These are phyloP conservation scores for Bombus balteatus DNA, from an alignment of 1,140 invertebrate species.

Conservation along the genomic window DNA sequence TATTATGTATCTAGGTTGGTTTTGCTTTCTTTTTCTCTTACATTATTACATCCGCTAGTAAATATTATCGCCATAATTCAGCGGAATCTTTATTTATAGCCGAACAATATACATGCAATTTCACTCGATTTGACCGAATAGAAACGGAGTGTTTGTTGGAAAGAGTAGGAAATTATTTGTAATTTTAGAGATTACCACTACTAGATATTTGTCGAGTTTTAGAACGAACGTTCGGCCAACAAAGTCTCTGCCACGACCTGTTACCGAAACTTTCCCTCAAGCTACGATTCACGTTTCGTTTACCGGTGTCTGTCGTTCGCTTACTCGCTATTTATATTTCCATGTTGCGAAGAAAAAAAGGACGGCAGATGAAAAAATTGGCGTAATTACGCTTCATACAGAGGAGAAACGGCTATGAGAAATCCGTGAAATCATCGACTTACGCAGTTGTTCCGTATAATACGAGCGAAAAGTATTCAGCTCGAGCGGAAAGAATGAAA, in stretches of 20 bases:
- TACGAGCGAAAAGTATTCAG: background rate
- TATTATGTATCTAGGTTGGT: background rate
- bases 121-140: background rate
- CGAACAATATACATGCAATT: background rate
- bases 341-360: background rate
- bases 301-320: background rate
- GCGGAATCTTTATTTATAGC: background rate
- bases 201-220: background rate
- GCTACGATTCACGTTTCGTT: background rate
- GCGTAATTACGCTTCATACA: constrained; percentile 13
- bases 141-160: too few relatives aligned
- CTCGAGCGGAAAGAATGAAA: background rate
- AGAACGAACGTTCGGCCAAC: background rate
- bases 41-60: background rate
- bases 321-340: background rate
- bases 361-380: background rate
- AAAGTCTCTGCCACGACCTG: rapidly evolving
- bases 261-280: background rate
- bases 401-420: constrained; percentile 11
- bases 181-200: rapidly evolving
- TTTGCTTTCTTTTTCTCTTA: background rate
- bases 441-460: background rate
- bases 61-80: background rate
- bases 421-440: background rate
- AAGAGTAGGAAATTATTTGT: too few relatives aligned